phyloP scores from a whole-genome alignment of 2,797 vertebrate species.

The Thunnus albacares region DNA sequence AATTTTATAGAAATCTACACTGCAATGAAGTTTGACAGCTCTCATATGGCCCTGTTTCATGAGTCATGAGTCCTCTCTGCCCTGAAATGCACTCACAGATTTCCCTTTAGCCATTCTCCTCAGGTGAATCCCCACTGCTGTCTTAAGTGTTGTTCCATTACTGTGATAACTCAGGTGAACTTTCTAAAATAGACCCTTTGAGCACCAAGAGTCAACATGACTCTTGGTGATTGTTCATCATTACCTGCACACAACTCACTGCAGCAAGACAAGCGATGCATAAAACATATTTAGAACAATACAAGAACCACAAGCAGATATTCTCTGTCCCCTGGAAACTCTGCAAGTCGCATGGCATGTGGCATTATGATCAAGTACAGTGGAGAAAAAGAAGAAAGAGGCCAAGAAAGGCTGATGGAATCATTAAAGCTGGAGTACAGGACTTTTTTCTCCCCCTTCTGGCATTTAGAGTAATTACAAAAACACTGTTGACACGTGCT shows the following conservation, averaged over 20 bases:
- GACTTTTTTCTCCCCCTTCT: too few species aligned
- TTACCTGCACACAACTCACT: constrained; percentile 15
- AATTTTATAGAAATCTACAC: background rate
- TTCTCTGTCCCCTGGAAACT: too few species aligned
- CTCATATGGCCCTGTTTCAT: constrained; percentile 2
- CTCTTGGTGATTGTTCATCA: constrained; percentile 45
- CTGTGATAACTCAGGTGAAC: constrained; percentile 60
- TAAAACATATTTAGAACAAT: background rate
- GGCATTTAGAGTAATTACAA: too few species aligned
- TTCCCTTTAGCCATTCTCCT: constrained; percentile 44
- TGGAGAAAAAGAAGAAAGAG: too few species aligned
- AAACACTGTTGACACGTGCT: too few species aligned
- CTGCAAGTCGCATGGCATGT: too few species aligned
- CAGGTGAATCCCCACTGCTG: constrained; percentile 41
- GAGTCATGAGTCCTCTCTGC: constrained; percentile 38
- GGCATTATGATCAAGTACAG: too few species aligned
- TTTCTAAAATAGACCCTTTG: constrained; percentile 53
- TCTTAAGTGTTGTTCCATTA: constrained; percentile 69
- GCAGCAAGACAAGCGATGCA: constrained; percentile 16
- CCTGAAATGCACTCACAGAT: constrained; percentile 42
- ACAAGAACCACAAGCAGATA: too few species aligned
- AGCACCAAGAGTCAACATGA: constrained; percentile 18
- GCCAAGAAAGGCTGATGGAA: too few species aligned
- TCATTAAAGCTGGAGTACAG: too few species aligned
- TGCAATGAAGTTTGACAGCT: background rate